Percentiles rank a stretch among this genome's conserved stretches.
phyloP scores from a whole-genome alignment of 2,888 invertebrate species.

The Eupithecia dodoneata region DNA sequence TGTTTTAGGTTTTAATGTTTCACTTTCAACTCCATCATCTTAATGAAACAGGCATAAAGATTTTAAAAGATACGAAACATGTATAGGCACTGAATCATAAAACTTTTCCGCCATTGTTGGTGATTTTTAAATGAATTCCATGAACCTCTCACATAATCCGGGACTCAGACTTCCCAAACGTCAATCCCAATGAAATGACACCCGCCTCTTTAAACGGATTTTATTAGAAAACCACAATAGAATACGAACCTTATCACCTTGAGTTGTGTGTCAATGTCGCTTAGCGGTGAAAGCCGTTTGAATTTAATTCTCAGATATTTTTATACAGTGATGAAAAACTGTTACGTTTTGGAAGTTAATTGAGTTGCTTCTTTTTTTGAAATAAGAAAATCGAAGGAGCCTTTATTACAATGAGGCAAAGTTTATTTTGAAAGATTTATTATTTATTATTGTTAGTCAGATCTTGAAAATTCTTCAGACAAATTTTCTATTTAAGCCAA shows the following conservation, averaged over 20 bases:
- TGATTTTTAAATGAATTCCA: conserved; percentile 23
- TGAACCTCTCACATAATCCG: conserved; percentile 32
- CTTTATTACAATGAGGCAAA: too few species aligned
- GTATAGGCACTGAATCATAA: too few species aligned
- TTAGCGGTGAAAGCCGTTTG: not conserved
- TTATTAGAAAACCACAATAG: conserved; percentile 9
- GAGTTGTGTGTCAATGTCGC: not conserved
- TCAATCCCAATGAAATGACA: conserved; percentile 55
- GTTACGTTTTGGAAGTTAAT: not conserved
- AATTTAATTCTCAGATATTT: conserved; percentile 8
- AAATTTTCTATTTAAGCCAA: too few species aligned
- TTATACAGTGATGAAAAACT: conserved; percentile 11
- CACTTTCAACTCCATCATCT: too few species aligned
- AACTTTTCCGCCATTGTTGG: not conserved
- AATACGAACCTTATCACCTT: not conserved
- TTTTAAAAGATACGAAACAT: too few species aligned
- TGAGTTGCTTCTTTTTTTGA: not conserved
- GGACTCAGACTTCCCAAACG: conserved; percentile 49
- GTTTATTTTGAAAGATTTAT: too few species aligned
- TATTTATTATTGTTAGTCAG: too few species aligned
- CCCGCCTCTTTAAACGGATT: conserved; percentile 23
- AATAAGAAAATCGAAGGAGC: not conserved
- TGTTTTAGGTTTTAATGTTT: too few species aligned
- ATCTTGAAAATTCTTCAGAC: too few species aligned
- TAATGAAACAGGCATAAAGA: too few species aligned